Percentiles rank a stretch among this genome's conserved stretches.
Evolutionary conservation across 2,888 invertebrate genomes (phyloP).

Genomic region (Callinectes sapidus): DNA sequence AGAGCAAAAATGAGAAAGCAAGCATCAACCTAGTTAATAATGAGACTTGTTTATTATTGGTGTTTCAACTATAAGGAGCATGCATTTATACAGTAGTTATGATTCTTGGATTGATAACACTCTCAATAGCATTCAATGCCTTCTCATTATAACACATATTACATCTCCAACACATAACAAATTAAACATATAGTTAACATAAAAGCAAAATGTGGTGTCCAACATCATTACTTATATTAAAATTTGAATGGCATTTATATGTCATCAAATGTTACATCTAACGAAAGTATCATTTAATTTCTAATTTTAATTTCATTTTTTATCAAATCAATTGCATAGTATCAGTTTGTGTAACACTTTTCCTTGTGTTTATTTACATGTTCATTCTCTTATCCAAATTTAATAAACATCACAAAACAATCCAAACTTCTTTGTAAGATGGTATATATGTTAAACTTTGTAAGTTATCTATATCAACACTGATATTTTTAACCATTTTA

Average conservation of each 20-base stretch:
- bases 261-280: not conserved
- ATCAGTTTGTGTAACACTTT: not conserved
- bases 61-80: not conserved
- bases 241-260: not conserved
- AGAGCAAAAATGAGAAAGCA: not conserved
- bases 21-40: not conserved
- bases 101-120: not conserved
- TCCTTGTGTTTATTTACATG: not conserved
- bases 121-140: not conserved
- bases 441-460: not conserved
- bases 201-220: not conserved
- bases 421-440: not conserved
- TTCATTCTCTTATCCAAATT: not conserved
- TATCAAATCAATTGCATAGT: not conserved
- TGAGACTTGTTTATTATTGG: not conserved
- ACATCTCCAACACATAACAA: not conserved
- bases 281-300: not conserved
- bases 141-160: not conserved
- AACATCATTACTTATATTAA: not conserved
- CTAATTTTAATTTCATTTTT: not conserved
- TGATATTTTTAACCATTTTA: not conserved
- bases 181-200: not conserved
- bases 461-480: not conserved
- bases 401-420: not conserved
- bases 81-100: constrained; percentile 4